Evolutionary conservation across 2,797 vertebrate genomes (phyloP), one percentile per base, ranked within the genome.

Genomic region (Gobionotothen gibberifrons): DNA sequence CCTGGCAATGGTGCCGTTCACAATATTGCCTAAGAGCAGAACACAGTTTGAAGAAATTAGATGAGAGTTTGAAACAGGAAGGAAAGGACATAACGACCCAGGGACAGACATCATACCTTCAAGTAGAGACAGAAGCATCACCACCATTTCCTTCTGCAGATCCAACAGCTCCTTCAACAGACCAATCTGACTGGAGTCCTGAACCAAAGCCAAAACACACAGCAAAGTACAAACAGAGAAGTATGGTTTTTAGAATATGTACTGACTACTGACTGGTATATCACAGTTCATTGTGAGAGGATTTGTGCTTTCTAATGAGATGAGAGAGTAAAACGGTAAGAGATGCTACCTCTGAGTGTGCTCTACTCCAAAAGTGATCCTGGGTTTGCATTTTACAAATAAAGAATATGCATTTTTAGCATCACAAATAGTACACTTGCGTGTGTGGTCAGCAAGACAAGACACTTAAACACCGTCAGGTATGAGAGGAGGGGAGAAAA

Each of bases 131-230:
- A 98, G 93, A 71, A 98, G 87, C 98, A 99, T 99, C 80, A 99
- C 97, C 36, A 98, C 97, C 98, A 99, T 98, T 91, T 98, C 98
- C 85, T 99, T 99, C 93, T 98, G 97, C 17, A 98, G 93, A 66
- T 99, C 97, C 88, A 98, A 79, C 67, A 99, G 94, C 82, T 98
- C 97, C 89, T 99, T 99, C 85, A 99, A 85, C 55, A 99, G 93
- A 19, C 94, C 96, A 3, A 99, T 97, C 72, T 98, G 98, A 90
- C 97, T 97, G 9, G 97, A 98, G 86, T 98, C 97, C 98, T 98
- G 85, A 26, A 65, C 55, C 5, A 74, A 3, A 69, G 14, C 22
- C 39, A 59, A 52, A 74, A 76, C 17, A 63, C 13, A 51, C 9
- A 76, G 65, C 66, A 51, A 48, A 63, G 73, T 53, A 74, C 49